Base-by-base conservation (phyloP, 1,140 invertebrate species). In the Antheraea mylitta region DNA sequence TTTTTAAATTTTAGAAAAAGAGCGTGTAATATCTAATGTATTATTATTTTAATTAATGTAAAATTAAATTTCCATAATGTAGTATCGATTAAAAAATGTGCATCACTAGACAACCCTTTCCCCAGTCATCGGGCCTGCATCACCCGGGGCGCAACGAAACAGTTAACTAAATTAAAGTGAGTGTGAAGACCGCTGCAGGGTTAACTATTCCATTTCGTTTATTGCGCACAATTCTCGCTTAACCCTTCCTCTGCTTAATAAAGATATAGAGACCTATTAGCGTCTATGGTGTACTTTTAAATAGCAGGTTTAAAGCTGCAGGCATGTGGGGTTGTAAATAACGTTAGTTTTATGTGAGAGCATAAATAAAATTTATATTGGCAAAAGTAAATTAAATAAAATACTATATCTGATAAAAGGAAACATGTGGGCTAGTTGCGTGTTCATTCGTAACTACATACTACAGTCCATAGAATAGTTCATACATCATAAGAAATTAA, bases 101-200 rank as follows among this genome's bases (percentile, higher is more conserved):
- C 82, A 79, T 82, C 88, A 76, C 82, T 72, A 79, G 22, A 76
- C 73, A 90, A 90, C 87, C 88, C 88, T 90, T 81, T 84, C 76
- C 82, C 73, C 69, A 72, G 60, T 72, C 66, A 66, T 59, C 66
- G 70, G 72, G 78, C 78, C 74, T 84, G 86, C 85, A 87, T 72
- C 66, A 85, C 87, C 72, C 81, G 77, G 79, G 85, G 86, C 86
- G 85, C 85, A 81, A 76, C 83, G 82, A 77, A 83, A 90, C 89
- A 85, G 86, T 91, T 90, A 91, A 91, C 87, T 88, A 91, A 91
- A 91, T 90, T 91, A 90, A 90, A 91, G 81, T 87, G 86, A 91
- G 86, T 91, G 89, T 86, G 89, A 90, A 89, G 81, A 87, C 85
- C 86, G 84, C 85, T 87, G 83, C 86, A 90, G 87, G 87, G 89